A percentile compares a stretch with the other conserved stretches of the same genome.
These are phyloP conservation scores for Andrena chrysosceles DNA, from an alignment of 2,888 invertebrate species.

Conservation along the genomic window DNA sequence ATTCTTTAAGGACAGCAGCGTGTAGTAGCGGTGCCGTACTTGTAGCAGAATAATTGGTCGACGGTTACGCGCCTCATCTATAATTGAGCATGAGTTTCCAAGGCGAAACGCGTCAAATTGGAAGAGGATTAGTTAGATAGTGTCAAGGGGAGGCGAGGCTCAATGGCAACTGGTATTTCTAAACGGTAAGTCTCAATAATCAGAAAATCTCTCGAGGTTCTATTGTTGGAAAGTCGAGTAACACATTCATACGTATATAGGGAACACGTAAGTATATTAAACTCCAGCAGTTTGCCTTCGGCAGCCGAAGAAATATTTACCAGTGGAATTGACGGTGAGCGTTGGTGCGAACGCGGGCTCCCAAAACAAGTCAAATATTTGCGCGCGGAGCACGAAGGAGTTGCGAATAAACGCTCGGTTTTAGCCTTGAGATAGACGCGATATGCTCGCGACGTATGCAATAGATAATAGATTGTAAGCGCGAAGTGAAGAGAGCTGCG, in stretches of 20 bases:
- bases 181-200: background rate
- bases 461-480: background rate
- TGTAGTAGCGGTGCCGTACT: background rate
- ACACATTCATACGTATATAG: background rate
- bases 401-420: slow-evolving; percentile 1
- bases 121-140: slow-evolving; percentile 8
- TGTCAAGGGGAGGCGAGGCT: background rate
- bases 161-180: background rate
- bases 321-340: background rate
- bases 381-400: background rate
- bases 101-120: slow-evolving; percentile 9
- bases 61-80: background rate
- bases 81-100: slow-evolving; percentile 6
- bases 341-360: background rate
- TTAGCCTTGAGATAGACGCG: slow-evolving; percentile 5
- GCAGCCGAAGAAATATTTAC: background rate
- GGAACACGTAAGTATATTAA: background rate
- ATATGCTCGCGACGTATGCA: background rate
- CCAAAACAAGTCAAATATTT: slow-evolving; percentile 14
- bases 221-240: background rate
- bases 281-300: slow-evolving; percentile 1
- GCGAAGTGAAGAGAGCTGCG: background rate
- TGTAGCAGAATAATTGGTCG: slow-evolving; percentile 6
- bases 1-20: background rate
- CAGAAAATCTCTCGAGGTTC: background rate